Percentiles rank a stretch among this genome's conserved stretches.
phyloP scores from a whole-genome alignment of 35 echinoderm and acorn worm species.

The Stichopus chloronotus region DNA sequence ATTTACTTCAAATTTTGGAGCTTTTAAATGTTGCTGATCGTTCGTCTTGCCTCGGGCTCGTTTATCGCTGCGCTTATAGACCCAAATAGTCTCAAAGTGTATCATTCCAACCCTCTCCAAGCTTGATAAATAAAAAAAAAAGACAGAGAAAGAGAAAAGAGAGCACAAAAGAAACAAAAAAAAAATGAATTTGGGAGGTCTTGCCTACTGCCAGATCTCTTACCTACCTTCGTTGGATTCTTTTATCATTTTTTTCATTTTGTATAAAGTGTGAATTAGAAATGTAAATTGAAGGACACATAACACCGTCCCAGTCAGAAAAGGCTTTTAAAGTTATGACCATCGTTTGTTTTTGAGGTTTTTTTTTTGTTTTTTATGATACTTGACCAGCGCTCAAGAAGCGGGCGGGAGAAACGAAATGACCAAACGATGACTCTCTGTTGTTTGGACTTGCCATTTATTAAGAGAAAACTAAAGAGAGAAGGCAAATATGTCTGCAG shows the following conservation, averaged over 20 bases:
- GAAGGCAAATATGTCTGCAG: slow-evolving; percentile 53
- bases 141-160: background rate
- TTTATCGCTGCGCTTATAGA: background rate
- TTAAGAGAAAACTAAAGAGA: background rate
- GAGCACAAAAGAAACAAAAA: slow-evolving; percentile 28
- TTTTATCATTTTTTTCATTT: slow-evolving; percentile 46
- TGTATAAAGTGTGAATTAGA: slow-evolving; percentile 48
- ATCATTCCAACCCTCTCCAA: slow-evolving; percentile 13
- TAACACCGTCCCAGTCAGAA: slow-evolving; percentile 24
- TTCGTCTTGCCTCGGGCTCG: background rate
- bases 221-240: slow-evolving; percentile 14
- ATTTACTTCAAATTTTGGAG: slow-evolving; percentile 25
- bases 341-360: background rate
- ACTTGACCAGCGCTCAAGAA: slow-evolving; percentile 53
- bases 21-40: slow-evolving; percentile 21
- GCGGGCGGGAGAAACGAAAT: background rate
- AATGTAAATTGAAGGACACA: slow-evolving; percentile 55
- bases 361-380: slow-evolving; percentile 28
- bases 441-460: slow-evolving; percentile 55
- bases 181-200: background rate
- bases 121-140: background rate
- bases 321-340: slow-evolving; percentile 62
- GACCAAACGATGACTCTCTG: slow-evolving; percentile 26
- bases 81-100: slow-evolving; percentile 9
- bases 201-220: background rate